Base-by-base conservation (phyloP, 2,888 invertebrate species). In the Dynastes grantii region DNA sequence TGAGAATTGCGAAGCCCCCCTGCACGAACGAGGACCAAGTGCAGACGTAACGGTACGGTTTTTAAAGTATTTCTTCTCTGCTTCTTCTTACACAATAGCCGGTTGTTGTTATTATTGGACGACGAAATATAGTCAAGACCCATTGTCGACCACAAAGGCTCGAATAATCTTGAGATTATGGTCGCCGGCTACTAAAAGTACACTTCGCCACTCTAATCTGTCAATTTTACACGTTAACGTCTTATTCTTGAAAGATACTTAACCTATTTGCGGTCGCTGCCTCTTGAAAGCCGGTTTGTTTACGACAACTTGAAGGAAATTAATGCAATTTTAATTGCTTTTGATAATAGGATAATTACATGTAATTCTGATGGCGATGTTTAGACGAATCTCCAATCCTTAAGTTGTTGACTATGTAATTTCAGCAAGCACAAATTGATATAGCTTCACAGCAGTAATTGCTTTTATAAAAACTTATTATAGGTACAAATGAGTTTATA, bases 31-130 rank as follows among this genome's bases (percentile, higher is more conserved):
- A 83, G 85, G 83, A 84, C 86, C 84, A 83, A 85, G 85, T 85
- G 85, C 85, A 84, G 85, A 84, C 85, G 85, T 85, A 85, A 85
- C 85, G 82, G 83, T 84, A 84, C 84, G 85, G 83, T 85, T 85
- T 81, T 45, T 49, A 51, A 73, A 75, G 73, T 75, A 61, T 75
- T 75, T 75, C 58, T 75, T 71, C 16, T 71, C 16, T 71, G n/a
- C 55, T 55, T 61, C 58, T 75, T 61, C 45, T 61, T 75, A 71
- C 78, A 78, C 78, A 78, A 78, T 78, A 64, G 68, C 49, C 61
- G 51, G 51, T 68, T 55, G 76, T 55, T 76, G 68, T 76, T 76
- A 67, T 76, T 76, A 76, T 76, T 76, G 76, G 76, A 55, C 76
- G 58, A 63, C 58, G 73, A 45, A 63, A 61, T 61, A 75, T 61